Conservation (phyloP, 53 echinoderm and acorn worm species). For the Antedon mediterranea region DNA sequence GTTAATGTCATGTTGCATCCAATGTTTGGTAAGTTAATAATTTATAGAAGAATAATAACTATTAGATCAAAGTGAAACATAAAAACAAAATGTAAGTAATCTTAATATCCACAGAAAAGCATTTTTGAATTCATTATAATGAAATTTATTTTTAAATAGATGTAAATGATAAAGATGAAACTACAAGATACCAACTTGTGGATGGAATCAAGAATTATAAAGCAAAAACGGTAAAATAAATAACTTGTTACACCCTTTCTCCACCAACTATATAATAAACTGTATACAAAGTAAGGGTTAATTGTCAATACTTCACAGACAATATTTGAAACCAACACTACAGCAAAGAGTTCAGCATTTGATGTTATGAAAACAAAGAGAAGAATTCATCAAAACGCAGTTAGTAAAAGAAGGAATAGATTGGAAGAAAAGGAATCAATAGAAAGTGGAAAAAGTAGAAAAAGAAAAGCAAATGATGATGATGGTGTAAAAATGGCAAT, state of each 20-base stretch:
- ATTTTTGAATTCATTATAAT: too few species aligned
- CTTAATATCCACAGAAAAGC: too few species aligned
- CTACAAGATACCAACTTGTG: slow-evolving; percentile 43
- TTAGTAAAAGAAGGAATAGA: slow-evolving; percentile 25
- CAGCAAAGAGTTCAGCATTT: slow-evolving; percentile 42
- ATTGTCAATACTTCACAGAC: slow-evolving; percentile 27
- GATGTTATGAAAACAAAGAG: slow-evolving; percentile 70
- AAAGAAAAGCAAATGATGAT: not conserved
- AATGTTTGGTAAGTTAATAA: slow-evolving; percentile 47
- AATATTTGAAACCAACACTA: slow-evolving; percentile 71
- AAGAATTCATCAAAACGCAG: slow-evolving; percentile 35
- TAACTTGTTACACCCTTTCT: too few species aligned
- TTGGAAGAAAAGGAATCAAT: not conserved
- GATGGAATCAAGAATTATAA: slow-evolving; percentile 81
- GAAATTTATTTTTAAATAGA: slow-evolving; percentile 32
- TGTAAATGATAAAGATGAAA: slow-evolving; percentile 37
- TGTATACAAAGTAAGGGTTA: too few species aligned
- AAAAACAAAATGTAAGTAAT: too few species aligned
- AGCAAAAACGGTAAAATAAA: slow-evolving; percentile 46
- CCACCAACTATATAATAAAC: too few species aligned
- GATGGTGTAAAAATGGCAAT: slow-evolving; percentile 4
- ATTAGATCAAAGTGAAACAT: not conserved
- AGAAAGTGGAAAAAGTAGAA: not conserved
- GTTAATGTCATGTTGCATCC: slow-evolving; percentile 49
- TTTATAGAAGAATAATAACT: not conserved